A percentile compares a stretch with the other conserved stretches of the same genome.
phyloP scores from a whole-genome alignment of 2,113 vertebrate genomes.

The Cyanocitta stelleri region DNA sequence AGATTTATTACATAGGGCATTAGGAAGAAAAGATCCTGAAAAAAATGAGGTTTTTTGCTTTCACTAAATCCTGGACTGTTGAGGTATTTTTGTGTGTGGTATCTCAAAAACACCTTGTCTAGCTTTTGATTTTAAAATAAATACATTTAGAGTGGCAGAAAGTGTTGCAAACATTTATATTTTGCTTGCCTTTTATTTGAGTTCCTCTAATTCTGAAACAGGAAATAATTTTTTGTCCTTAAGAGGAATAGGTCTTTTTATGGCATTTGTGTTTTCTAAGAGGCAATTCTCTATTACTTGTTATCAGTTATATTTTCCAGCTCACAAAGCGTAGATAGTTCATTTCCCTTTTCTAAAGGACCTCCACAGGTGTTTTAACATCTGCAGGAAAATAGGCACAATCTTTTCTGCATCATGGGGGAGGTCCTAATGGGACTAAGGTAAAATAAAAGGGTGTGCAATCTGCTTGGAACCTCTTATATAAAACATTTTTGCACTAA shows the following conservation, averaged over 20 bases:
- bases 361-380: background rate
- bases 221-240: background rate
- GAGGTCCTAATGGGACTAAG: background rate
- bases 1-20: background rate
- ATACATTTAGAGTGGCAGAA: background rate
- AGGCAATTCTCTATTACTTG: background rate
- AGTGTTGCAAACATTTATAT: background rate
- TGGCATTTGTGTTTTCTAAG: background rate
- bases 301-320: background rate
- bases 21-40: background rate
- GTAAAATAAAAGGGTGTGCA: background rate
- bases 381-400: background rate
- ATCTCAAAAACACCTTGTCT: background rate
- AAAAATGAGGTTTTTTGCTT: background rate
- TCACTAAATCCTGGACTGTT: background rate
- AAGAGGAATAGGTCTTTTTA: background rate
- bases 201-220: background rate
- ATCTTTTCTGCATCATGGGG: background rate
- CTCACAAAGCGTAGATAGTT: background rate
- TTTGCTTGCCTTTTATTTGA: background rate
- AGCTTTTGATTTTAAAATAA: slow-evolving; percentile 5
- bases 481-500: background rate
- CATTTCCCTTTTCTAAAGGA: background rate
- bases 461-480: background rate
- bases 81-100: background rate